Evolutionary conservation across 2,113 vertebrate species (phyloP).

Genomic region (Glaucomys volans): DNA sequence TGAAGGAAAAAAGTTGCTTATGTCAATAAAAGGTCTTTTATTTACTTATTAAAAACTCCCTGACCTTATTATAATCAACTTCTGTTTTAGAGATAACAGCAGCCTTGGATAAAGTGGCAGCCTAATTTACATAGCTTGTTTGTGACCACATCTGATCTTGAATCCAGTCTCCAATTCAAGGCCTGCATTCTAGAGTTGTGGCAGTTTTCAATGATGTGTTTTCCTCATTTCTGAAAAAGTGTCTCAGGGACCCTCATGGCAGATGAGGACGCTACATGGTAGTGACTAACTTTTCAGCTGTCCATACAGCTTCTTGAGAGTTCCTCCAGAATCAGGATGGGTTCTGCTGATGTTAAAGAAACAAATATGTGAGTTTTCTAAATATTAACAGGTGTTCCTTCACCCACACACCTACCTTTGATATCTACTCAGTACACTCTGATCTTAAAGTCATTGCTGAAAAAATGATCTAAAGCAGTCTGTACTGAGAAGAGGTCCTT

Average conservation of each 20-base stretch:
- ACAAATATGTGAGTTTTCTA: background rate
- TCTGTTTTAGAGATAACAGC: background rate
- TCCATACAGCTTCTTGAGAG: background rate
- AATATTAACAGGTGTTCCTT: background rate
- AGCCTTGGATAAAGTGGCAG: background rate
- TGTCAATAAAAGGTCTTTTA: background rate
- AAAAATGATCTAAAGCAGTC: background rate
- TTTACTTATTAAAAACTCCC: background rate
- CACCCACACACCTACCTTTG: background rate
- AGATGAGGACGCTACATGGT: rapidly evolving
- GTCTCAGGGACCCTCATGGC: rapidly evolving
- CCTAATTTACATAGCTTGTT: background rate
- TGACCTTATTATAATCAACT: background rate
- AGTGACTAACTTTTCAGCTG: background rate
- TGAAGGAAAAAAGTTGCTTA: background rate
- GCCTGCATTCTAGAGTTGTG: background rate
- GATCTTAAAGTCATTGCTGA: background rate
- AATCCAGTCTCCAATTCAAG: background rate
- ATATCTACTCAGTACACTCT: background rate
- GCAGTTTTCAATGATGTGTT: background rate
- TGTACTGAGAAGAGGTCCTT: background rate
- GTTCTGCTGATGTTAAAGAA: background rate
- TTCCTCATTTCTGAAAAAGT: background rate
- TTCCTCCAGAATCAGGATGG: background rate
- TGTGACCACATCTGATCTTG: background rate